Evolutionary conservation across 2,888 invertebrate species (phyloP), one percentile per base, ranked within the genome.

Genomic region (Diadromus collaris): DNA sequence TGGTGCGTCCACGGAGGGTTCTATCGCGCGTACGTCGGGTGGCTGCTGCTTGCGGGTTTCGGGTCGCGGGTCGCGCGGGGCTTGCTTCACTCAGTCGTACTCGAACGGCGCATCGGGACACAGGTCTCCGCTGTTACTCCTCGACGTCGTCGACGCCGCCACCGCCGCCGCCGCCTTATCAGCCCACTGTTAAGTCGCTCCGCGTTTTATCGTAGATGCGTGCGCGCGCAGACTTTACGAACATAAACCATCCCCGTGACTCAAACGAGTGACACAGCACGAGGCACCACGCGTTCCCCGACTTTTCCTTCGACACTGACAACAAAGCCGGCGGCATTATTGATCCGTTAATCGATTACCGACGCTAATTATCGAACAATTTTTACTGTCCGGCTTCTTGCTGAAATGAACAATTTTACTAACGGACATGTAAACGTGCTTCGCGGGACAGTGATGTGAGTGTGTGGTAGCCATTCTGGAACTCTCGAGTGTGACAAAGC

Each of bases 21-120:
- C 56, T 56, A 56, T 56, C 74, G 79, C 60, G 65, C 21, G 44
- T 64, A 74, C 74, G 67, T 67, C 65, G 77, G 79, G 79, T 68
- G 70, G 77, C 70, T 81, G 84, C 81, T 80, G 84, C 72, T 78
- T 76, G 80, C 80, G 75, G 75, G 87, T 85, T 86, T 85, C 85
- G 85, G 86, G 82, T 83, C 83, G 86, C 83, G 80, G 84, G 86
- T 87, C 84, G 88, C 82, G 84, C 83, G 84, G 85, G 85, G 83
- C 73, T 83, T 70, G 73, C 81, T 82, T 81, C 70, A 83, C 88
- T 89, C 88, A 90, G 90, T 90, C 88, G 87, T 86, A 86, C 87
- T 89, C 87, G 88, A 89, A 88, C 88, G 89, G 89, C 89, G 90
- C 89, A 87, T 86, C 89, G 88, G 87, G 83, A 78, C 64, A 80